These are phyloP conservation scores for Geopemphigus sp. DNA, from an alignment of 1,140 invertebrate species.

Conservation along the genomic window DNA sequence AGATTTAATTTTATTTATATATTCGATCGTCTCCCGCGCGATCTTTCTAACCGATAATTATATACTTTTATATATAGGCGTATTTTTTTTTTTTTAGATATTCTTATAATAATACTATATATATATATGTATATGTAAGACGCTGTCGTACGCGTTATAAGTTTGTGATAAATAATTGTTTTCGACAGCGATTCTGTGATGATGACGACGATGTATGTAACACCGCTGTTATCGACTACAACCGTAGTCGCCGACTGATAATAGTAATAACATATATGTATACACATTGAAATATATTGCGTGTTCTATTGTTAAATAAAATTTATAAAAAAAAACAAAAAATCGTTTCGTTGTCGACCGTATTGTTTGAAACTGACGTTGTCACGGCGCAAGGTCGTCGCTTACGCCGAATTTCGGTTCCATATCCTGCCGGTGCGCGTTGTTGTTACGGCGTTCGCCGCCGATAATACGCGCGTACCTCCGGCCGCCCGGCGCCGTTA, in stretches of 20 bases:
- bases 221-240: neutral
- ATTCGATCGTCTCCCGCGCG: neutral
- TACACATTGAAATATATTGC: neutral
- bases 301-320: conserved; percentile 22
- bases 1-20: conserved; percentile 10
- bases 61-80: neutral
- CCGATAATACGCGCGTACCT: no score
- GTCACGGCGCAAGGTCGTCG: no score
- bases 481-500: no score
- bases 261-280: neutral
- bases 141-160: conserved; percentile 15
- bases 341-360: neutral
- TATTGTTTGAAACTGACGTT: neutral
- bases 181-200: conserved; percentile 48
- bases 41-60: neutral
- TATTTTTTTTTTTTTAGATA: neutral
- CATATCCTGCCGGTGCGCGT: neutral
- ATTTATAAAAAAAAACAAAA: neutral
- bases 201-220: neutral
- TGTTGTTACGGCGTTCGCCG: neutral
- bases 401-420: neutral
- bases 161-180: conserved; percentile 34
- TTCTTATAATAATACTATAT: conserved; percentile 18
- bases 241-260: neutral
- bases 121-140: conserved; percentile 10